These are phyloP conservation scores for Alloscopus bannaensis DNA, from an alignment of 2,888 invertebrate species.

Conservation along the genomic window DNA sequence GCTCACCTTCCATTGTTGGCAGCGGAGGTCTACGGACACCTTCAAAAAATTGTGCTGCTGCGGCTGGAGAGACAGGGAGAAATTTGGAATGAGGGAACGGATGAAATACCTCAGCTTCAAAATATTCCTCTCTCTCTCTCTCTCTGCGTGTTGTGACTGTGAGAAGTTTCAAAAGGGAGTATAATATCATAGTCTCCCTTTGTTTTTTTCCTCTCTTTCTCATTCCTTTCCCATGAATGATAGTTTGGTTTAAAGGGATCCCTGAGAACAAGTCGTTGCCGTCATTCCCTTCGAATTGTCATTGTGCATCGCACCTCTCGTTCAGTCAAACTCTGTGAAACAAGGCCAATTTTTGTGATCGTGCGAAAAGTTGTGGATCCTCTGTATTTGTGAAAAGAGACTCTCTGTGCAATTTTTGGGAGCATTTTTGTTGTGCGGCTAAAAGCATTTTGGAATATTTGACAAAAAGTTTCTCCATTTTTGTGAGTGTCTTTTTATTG, in stretches of 20 bases:
- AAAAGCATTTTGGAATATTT: too few species aligned
- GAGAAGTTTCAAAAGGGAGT: conserved; percentile 14
- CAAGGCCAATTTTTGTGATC: too few species aligned
- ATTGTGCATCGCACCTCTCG: too few species aligned
- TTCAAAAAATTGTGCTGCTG: conserved; percentile 5
- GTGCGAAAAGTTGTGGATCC: too few species aligned
- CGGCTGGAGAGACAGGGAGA: conserved; percentile 24
- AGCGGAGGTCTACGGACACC: not conserved
- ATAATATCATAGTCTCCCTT: conserved; percentile 11
- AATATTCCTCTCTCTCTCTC: too few species aligned
- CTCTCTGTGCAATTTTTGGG: too few species aligned
- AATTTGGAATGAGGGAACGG: conserved; percentile 13
- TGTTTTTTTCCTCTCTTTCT: conserved; percentile 17
- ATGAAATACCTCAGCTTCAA: conserved; percentile 36
- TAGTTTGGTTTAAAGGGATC: conserved; percentile 39
- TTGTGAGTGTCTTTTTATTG: too few species aligned
- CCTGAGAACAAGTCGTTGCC: conserved; percentile 44
- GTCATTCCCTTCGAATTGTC: too few species aligned
- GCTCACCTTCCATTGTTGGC: not conserved
- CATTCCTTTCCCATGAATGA: conserved; percentile 7
- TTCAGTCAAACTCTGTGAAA: too few species aligned
- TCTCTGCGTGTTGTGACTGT: not conserved
- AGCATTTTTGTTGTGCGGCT: too few species aligned
- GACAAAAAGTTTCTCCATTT: too few species aligned
- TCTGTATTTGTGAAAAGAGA: too few species aligned